Conservation (phyloP, 2,113 vertebrate genomes). For the Recurvirostra avosetta region DNA sequence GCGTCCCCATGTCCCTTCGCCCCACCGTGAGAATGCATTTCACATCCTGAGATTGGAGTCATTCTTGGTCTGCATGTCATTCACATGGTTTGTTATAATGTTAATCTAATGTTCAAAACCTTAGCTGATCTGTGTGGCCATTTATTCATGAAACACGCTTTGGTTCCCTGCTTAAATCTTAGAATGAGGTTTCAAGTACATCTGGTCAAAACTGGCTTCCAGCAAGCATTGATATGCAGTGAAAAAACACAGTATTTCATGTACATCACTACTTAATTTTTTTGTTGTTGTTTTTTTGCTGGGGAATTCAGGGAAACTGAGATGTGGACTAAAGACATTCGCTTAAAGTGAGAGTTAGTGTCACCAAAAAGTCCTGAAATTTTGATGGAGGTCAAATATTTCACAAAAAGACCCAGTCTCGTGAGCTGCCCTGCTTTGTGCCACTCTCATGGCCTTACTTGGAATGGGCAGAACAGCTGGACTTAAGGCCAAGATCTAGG, state of each 20-base stretch:
- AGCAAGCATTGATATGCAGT: neutral
- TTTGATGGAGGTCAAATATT: neutral
- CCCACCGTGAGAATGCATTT: neutral
- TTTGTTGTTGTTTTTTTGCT: neutral
- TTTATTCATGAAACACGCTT: neutral
- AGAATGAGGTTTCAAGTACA: neutral
- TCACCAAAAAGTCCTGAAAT: neutral
- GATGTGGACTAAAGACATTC: neutral
- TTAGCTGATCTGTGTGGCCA: neutral
- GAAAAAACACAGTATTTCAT: neutral
- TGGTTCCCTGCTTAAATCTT: neutral
- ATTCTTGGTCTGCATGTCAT: neutral
- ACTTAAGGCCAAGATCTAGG: neutral
- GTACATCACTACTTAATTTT: neutral
- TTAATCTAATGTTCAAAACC: neutral
- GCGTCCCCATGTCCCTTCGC: neutral
- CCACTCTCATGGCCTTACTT: neutral
- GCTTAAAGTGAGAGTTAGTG: neutral
- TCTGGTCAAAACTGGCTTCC: neutral
- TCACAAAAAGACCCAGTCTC: neutral
- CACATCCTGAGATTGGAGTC: neutral
- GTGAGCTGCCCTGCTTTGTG: neutral
- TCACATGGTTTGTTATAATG: neutral
- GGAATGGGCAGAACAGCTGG: neutral
- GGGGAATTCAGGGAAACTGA: neutral